phyloP scores from a whole-genome alignment of 2,888 invertebrate genomes.

The Sesia bembeciformis region DNA sequence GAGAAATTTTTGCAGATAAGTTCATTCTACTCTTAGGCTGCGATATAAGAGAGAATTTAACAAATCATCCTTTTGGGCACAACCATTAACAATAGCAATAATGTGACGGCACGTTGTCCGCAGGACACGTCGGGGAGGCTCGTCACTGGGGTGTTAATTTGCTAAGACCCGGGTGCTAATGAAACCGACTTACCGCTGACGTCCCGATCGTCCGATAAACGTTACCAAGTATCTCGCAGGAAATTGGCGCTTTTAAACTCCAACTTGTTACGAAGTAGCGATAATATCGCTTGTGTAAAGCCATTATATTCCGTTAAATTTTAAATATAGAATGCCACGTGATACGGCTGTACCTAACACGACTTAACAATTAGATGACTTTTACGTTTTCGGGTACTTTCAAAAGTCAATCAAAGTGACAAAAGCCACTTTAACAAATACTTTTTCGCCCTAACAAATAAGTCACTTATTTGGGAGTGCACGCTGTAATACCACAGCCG shows the following conservation, averaged over 20 bases:
- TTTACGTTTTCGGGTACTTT: too few relatives aligned
- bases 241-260: conserved; percentile 61
- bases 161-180: conserved; percentile 61
- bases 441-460: too few relatives aligned
- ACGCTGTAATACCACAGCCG: too few relatives aligned
- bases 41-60: background rate
- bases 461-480: too few relatives aligned
- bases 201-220: conserved; percentile 51
- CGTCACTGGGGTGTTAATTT: conserved; percentile 67
- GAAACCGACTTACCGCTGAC: conserved; percentile 65
- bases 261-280: conserved; percentile 30
- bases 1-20: too few relatives aligned
- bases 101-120: conserved; percentile 24
- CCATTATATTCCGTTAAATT: too few relatives aligned
- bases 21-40: too few relatives aligned
- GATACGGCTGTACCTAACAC: too few relatives aligned
- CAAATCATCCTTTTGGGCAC: conserved; percentile 4
- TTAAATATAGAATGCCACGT: too few relatives aligned
- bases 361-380: too few relatives aligned
- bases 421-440: too few relatives aligned
- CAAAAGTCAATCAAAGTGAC: too few relatives aligned
- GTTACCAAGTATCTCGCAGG: conserved; percentile 58
- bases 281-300: conserved; percentile 24
- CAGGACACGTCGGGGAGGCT: conserved; percentile 6
- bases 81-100: conserved; percentile 18